Evolutionary conservation across 2,888 invertebrate genomes (phyloP).

Genomic region (Orthosia cruda): DNA sequence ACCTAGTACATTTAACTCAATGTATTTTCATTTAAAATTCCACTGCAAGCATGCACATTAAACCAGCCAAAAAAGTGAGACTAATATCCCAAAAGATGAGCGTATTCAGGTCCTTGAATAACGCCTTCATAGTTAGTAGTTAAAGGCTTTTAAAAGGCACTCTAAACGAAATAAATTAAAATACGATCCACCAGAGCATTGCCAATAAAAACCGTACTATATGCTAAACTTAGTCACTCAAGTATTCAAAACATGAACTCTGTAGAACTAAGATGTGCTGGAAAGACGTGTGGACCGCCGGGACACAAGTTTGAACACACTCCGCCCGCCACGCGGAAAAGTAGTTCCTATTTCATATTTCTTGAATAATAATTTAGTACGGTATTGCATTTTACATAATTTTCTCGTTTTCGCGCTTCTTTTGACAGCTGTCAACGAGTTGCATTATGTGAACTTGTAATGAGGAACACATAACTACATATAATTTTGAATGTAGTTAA

Average conservation of each 20-base stretch:
- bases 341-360: slow-evolving; percentile 40
- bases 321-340: slow-evolving; percentile 15
- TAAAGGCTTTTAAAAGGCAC: background rate
- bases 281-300: slow-evolving; percentile 39
- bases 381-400: slow-evolving; percentile 27
- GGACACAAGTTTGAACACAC: slow-evolving; percentile 40
- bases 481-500: too few relatives aligned
- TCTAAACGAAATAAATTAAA: background rate
- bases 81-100: too few relatives aligned
- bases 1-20: too few relatives aligned
- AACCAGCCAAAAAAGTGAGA: too few relatives aligned
- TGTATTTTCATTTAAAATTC: too few relatives aligned
- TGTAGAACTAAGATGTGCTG: slow-evolving; percentile 19
- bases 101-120: too few relatives aligned
- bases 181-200: background rate
- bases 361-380: slow-evolving; percentile 38
- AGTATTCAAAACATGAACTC: slow-evolving; percentile 42
- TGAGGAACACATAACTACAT: background rate
- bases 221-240: slow-evolving; percentile 24
- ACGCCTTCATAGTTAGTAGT: background rate
- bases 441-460: background rate
- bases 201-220: slow-evolving; percentile 23
- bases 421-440: slow-evolving; percentile 10
- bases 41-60: too few relatives aligned
- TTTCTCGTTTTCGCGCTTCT: background rate